These are phyloP conservation scores for Isaurus tuberculatus DNA, from an alignment of 92 coral and sea anemone species.

Conservation along the genomic window DNA sequence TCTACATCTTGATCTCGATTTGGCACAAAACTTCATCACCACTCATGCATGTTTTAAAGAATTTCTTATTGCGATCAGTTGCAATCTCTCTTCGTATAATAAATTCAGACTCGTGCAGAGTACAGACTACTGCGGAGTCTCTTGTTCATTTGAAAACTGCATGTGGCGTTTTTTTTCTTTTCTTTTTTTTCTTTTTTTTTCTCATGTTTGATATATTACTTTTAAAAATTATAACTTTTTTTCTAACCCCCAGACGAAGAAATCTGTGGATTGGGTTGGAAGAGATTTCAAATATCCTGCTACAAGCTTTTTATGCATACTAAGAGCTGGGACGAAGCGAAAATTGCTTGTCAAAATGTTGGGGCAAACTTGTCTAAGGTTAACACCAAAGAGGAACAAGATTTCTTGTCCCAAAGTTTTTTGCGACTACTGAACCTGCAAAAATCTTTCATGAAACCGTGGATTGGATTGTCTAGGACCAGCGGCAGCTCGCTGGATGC, in stretches of 20 bases:
- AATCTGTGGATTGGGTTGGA: conserved; percentile 36
- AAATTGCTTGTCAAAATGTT: neutral
- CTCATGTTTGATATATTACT: no score
- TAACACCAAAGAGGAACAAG: neutral
- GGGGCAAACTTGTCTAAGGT: neutral
- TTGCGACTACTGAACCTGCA: neutral
- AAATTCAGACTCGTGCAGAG: no score
- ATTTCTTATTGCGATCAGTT: no score
- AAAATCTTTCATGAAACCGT: neutral
- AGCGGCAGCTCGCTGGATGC: neutral
- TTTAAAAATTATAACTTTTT: neutral
- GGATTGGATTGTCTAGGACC: conserved; percentile 16
- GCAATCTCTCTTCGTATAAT: no score
- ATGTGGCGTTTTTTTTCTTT: no score
- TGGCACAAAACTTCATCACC: no score
- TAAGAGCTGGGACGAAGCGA: neutral
- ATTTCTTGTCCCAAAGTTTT: neutral
- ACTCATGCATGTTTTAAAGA: no score
- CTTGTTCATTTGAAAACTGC: no score
- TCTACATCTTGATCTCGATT: no score
- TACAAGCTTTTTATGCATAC: conserved; percentile 12
- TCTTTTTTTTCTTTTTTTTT: no score
- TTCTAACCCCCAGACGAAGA: conserved; percentile 9
- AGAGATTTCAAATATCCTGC: conserved; percentile 5
- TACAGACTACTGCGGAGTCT: no score